Evolutionary conservation across 2,113 vertebrate genomes (phyloP), one percentile per base, ranked within the genome.

Genomic region (Gopherus evgoodei): DNA sequence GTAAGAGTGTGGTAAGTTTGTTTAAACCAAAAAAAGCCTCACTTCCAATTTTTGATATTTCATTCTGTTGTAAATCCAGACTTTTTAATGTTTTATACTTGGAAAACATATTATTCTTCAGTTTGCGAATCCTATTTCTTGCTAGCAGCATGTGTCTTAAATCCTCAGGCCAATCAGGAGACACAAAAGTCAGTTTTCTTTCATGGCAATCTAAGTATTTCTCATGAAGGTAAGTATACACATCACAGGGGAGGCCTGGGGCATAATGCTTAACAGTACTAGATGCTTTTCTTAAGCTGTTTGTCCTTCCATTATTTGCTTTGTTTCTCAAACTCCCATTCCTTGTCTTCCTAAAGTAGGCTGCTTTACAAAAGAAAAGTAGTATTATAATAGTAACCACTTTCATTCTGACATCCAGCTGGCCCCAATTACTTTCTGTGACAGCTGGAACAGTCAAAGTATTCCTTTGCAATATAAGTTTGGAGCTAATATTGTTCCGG

Each of bases 181-280:
- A 97, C 90, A 99, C 98, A 50, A 98, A 98, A 86, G 98, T 98
- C 93, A 99, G 95, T 88, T 98, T 99, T 92, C 97, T 98, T 94
- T 99, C 99, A 97, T 99, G 99, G 90, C 99, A 99, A 94, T 99
- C 99, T 94, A 99, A 97, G 96, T 99, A 99, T 95, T 99, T 99
- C 94, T 99, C 99, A 11, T 99, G 98, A 16, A 98, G 98, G 53
- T 99, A 99, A 3, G 91, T 97, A 96, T 99, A 99, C 89, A 98
- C 98, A 56, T 99, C 98, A 85, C 99, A 99, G 8, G 99, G 97
- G 24, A 92, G 94, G 76, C 90, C 96, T 42, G 85, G 97, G 47
- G 97, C 97, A 5, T 98, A 99, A n/a, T 99, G 99, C 86, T 98
- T 99, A 81, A 97, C 97, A 0, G 98, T 98, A 47, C 96, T 95